These are phyloP conservation scores for Erynnis tages DNA, from an alignment of 2,888 invertebrate species.

Conservation along the genomic window DNA sequence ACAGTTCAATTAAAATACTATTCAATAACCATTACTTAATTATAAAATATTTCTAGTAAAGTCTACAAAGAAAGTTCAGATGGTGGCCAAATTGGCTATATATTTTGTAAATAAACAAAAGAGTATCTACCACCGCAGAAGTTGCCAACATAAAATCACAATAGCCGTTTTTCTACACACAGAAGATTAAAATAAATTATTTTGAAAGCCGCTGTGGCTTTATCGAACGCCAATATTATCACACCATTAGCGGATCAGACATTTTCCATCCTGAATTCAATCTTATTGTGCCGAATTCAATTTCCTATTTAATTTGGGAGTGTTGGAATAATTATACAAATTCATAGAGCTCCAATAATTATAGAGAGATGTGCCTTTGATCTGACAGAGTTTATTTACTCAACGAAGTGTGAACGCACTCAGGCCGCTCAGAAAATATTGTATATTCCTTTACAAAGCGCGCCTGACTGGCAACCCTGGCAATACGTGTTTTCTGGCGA, in stretches of 20 bases:
- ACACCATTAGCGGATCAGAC: constrained; percentile 20
- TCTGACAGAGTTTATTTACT: constrained; percentile 28
- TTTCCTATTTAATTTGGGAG: constrained; percentile 18
- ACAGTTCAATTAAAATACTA: too few relatives aligned
- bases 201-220: neutral
- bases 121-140: too few relatives aligned
- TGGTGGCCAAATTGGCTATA: too few relatives aligned
- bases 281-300: constrained; percentile 25
- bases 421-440: constrained; percentile 22
- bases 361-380: constrained; percentile 28
- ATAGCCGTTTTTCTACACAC: neutral
- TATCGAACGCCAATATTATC: constrained; percentile 10
- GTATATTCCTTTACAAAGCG: constrained; percentile 22
- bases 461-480: constrained; percentile 5
- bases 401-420: constrained; percentile 34
- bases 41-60: too few relatives aligned
- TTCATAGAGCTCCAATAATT: constrained; percentile 16
- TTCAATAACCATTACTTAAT: too few relatives aligned
- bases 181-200: constrained; percentile 6
- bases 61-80: too few relatives aligned
- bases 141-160: too few relatives aligned
- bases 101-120: too few relatives aligned
- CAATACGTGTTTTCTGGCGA: constrained; percentile 12
- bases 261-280: constrained; percentile 21
- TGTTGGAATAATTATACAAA: constrained; percentile 24